These are phyloP conservation scores for Aegithalos caudatus DNA, from an alignment of 2,113 vertebrate genomes.

Conservation along the genomic window DNA sequence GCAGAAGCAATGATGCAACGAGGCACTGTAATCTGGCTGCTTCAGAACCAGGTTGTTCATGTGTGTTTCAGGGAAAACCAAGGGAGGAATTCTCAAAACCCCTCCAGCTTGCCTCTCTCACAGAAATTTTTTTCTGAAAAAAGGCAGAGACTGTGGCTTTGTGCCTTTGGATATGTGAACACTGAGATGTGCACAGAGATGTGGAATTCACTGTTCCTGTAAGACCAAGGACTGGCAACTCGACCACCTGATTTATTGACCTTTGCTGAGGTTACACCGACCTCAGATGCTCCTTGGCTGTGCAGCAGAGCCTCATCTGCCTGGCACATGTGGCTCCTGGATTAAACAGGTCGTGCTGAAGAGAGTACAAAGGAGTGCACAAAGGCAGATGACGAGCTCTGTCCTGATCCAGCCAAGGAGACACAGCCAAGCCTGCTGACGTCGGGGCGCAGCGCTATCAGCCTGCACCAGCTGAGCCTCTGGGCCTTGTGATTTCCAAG, in stretches of 20 bases:
- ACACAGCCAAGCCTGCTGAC: neutral
- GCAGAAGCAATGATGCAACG: neutral
- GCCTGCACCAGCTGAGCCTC: constrained; percentile 26
- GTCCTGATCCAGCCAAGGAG: neutral
- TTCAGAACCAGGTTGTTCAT: neutral
- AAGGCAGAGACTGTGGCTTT: neutral
- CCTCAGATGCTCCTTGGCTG: neutral
- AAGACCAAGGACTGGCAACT: neutral
- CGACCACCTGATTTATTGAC: neutral
- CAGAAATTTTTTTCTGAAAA: neutral
- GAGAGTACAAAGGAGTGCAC: neutral
- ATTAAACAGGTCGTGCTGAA: neutral
- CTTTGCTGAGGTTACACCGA: neutral
- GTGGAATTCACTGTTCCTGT: neutral
- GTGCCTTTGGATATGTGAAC: neutral
- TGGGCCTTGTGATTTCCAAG: neutral
- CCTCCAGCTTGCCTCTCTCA: neutral
- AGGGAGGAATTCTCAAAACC: neutral
- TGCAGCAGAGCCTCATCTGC: neutral
- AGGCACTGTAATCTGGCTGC: neutral
- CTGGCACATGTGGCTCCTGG: neutral
- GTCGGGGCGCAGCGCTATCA: neutral
- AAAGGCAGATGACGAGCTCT: neutral
- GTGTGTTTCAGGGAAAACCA: neutral
- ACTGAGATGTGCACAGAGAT: neutral